Conservation (phyloP, 1,140 invertebrate species). For the Paramacrobiotus metropolitanus region DNA sequence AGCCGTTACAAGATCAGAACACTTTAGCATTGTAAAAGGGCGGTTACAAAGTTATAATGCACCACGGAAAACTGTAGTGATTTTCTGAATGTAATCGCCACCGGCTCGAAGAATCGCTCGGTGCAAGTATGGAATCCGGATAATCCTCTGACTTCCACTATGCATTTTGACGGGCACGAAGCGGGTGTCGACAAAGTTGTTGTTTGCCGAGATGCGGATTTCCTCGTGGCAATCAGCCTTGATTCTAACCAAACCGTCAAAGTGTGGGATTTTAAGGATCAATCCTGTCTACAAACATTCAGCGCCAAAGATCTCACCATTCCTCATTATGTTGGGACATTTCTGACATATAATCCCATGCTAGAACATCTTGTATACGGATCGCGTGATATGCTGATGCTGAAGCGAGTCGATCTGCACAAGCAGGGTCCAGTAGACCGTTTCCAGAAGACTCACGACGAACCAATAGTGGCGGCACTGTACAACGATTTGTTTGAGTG, state of each 20-base stretch:
- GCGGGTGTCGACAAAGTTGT: not conserved
- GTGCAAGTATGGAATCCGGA: constrained; percentile 1
- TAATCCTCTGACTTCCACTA: not conserved
- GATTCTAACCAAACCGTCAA: not conserved
- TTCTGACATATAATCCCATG: not conserved
- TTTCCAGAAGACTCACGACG: not conserved
- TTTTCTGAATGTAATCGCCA: constrained; percentile 1
- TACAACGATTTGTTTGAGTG: constrained; percentile 5
- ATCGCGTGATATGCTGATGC: not conserved
- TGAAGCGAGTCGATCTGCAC: not conserved
- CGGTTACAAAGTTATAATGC: not conserved
- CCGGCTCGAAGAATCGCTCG: not conserved
- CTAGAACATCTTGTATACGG: not conserved
- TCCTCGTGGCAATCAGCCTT: not conserved
- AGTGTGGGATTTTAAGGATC: constrained; percentile 3
- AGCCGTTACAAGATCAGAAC: too few species aligned
- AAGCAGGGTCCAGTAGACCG: not conserved
- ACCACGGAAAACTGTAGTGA: not conserved
- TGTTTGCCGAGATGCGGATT: not conserved
- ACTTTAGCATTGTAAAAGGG: not conserved
- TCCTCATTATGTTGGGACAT: not conserved
- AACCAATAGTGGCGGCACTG: not conserved
- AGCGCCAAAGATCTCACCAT: not conserved
- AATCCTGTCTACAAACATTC: not conserved
- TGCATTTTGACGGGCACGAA: not conserved